Evolutionary conservation across 2,113 vertebrate genomes (phyloP).

Genomic region (Ctenodactylus gundi): DNA sequence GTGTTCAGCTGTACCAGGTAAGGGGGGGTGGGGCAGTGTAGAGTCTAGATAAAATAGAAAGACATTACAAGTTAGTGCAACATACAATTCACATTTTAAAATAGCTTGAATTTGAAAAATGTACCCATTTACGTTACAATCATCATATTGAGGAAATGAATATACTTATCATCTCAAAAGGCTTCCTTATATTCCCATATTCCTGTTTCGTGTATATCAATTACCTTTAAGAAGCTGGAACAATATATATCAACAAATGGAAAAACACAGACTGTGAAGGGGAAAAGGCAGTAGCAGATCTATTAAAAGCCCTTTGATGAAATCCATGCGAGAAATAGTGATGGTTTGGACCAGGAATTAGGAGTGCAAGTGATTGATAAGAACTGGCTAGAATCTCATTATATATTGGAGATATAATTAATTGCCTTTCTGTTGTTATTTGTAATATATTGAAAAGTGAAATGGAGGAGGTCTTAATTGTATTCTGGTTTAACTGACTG

Average conservation of each 20-base stretch:
- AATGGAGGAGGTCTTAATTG: neutral
- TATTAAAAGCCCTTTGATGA: neutral
- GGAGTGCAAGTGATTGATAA: neutral
- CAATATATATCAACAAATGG: neutral
- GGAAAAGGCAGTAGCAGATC: neutral
- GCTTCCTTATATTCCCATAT: neutral
- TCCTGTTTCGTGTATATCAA: neutral
- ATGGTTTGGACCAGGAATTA: neutral
- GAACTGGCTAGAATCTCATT: neutral
- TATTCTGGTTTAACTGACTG: neutral
- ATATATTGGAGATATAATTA: neutral
- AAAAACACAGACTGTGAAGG: neutral
- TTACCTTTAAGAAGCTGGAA: neutral
- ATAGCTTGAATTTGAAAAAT: neutral
- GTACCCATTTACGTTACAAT: neutral
- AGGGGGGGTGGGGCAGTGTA: neutral
- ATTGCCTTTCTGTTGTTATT: neutral
- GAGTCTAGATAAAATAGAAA: neutral
- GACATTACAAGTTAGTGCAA: neutral
- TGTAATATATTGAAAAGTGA: neutral
- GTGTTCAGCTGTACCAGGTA: neutral
- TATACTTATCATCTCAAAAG: neutral
- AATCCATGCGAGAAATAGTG: neutral
- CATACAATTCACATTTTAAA: neutral
- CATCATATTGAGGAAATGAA: neutral